These are phyloP conservation scores for Esox lucius DNA, from an alignment of 2,797 vertebrate species.

Conservation along the genomic window DNA sequence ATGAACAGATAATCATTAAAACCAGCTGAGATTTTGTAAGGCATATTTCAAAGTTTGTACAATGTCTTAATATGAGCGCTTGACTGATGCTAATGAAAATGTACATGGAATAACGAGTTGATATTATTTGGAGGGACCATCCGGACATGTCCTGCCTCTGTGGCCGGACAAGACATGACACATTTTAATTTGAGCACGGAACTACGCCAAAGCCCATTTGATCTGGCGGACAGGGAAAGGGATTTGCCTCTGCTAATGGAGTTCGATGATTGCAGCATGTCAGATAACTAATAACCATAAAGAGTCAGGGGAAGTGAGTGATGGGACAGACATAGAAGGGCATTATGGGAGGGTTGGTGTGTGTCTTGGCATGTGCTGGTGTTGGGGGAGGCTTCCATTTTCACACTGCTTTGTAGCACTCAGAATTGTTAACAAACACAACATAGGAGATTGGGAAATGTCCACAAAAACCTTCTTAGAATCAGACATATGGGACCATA, in stretches of 20 bases:
- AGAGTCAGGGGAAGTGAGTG: conserved; percentile 64
- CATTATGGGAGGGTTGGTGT: conserved; percentile 40
- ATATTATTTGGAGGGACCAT: conserved; percentile 62
- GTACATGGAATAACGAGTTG: conserved; percentile 68
- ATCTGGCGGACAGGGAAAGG: conserved; percentile 67
- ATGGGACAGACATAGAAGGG: conserved; percentile 49
- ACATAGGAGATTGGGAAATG: conserved; percentile 53
- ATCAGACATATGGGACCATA: conserved; percentile 59
- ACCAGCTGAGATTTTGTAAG: conserved; percentile 35
- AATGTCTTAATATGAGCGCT: conserved; percentile 25
- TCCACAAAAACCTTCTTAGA: conserved; percentile 58
- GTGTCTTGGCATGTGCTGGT: conserved; percentile 47
- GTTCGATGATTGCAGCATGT: conserved; percentile 77
- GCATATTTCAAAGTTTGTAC: conserved; percentile 41
- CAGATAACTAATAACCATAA: conserved; percentile 65
- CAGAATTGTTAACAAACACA: conserved; percentile 58
- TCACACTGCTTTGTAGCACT: conserved; percentile 42
- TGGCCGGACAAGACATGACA: conserved; percentile 69
- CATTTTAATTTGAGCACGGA: conserved; percentile 77
- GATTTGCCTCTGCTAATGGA: conserved; percentile 76
- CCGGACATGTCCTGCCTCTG: conserved; percentile 59
- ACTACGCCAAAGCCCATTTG: conserved; percentile 72
- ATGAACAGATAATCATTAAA: conserved; percentile 30
- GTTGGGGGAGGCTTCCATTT: conserved; percentile 36
- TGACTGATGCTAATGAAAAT: conserved; percentile 60